A percentile compares a stretch with the other conserved stretches of the same genome.
phyloP scores from a whole-genome alignment of 2,888 invertebrate genomes.

The Glyphotaelius pellucidus region DNA sequence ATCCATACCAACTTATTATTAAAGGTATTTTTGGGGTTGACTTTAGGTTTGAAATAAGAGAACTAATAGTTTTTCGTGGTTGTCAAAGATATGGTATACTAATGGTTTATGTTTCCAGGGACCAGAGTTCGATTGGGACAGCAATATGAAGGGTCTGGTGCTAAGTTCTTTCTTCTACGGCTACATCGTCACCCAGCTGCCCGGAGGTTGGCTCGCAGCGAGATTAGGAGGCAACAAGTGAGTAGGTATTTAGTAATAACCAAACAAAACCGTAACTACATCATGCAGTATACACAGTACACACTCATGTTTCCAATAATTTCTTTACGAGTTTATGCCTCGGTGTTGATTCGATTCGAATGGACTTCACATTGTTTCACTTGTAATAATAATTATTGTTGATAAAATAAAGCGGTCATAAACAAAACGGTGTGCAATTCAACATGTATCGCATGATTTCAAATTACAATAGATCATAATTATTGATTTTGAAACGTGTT shows the following conservation, averaged over 20 bases:
- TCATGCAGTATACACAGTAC: background rate
- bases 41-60: background rate
- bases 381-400: background rate
- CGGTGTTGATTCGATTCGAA: background rate
- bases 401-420: background rate
- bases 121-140: conserved; percentile 90
- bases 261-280: background rate
- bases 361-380: background rate
- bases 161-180: conserved; percentile 94
- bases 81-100: background rate
- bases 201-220: conserved; percentile 90
- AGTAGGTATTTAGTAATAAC: conserved; percentile 65
- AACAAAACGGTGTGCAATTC: background rate
- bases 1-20: no score
- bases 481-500: background rate
- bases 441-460: background rate
- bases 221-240: conserved; percentile 90
- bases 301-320: conserved; percentile 68
- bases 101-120: conserved; percentile 71
- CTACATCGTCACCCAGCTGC: conserved; percentile 89
- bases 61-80: background rate
- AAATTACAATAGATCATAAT: background rate
- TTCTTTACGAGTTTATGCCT: background rate
- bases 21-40: no score
- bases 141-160: conserved; percentile 86